Conservation (phyloP, 1,140 invertebrate species). For the Mylabris phalerata region DNA sequence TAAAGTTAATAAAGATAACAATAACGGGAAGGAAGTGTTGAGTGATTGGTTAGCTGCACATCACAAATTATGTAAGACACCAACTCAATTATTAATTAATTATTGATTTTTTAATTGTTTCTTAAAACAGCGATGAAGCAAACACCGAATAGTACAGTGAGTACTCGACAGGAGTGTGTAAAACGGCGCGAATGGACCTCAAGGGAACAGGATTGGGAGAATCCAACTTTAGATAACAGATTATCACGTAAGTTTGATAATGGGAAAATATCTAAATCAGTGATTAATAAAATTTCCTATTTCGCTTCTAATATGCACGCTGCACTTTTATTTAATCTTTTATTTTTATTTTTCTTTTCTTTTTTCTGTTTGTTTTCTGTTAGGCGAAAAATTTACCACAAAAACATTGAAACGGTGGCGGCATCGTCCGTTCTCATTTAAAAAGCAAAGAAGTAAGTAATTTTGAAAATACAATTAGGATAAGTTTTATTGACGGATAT, state of each 20-base stretch:
- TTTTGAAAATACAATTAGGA: not conserved
- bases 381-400: conserved; percentile 3
- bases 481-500: no score
- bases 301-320: not conserved
- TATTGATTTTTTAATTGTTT: not conserved
- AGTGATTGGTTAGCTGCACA: conserved; percentile 47
- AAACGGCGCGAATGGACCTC: conserved; percentile 27
- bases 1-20: conserved; percentile 39
- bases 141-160: conserved; percentile 22
- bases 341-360: not conserved
- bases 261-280: no score
- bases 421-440: conserved; percentile 9
- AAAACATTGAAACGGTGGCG: conserved; percentile 3
- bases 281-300: not conserved
- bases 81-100: not conserved
- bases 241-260: conserved; percentile 33
- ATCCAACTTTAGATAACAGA: conserved; percentile 34
- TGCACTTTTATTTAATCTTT: not conserved
- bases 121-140: conserved; percentile 31
- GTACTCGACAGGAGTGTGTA: conserved; percentile 28
- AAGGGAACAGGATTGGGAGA: conserved; percentile 33
- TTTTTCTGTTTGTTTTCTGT: conserved; percentile 5
- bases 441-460: conserved; percentile 8
- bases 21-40: conserved; percentile 38
- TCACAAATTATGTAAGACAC: conserved; percentile 39